Base-by-base conservation (phyloP, 92 coral and sea anemone genomes). In the Phymanthus crucifer region DNA sequence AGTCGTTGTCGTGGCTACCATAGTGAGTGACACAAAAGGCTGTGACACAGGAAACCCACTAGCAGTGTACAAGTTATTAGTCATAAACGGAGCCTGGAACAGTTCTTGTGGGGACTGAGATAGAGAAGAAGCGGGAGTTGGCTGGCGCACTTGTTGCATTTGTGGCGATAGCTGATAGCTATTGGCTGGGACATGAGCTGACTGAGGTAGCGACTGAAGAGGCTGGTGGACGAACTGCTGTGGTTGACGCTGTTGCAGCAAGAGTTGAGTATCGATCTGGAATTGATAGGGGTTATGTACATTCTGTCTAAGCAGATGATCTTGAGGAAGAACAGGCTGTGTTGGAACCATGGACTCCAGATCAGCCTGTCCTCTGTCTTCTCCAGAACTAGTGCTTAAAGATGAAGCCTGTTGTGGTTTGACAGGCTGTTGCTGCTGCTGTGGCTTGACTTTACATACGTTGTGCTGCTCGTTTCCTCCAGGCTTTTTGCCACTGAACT, bases 391-490 rank as follows among this genome's bases (percentile, higher is more conserved):
- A 19, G 91, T 32, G 5, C 84, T 78, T 68, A 89, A 48, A 21
- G 95, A 32, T 0, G 90, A 76, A 23, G 87, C 71, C 78, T 77
- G 95, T 66, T 90, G 98, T 3, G 98, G 92, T 75, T 93, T 91
- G 4, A 88, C 89, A 13, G 94, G 84, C 74, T 83, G 90, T 57
- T 94, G 98, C 78, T 94, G 99, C 75, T 96, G 98, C 57, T 94
- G 98, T 21, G 99, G 98, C 70, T 96, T 96, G 14, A 96, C 97
- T 79, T 96, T 96, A 76, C 98, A 93, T 29, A 91, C 98, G 66
- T 93, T 93, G 40, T 96, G 99, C 77, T 96, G 99, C 66, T 93
- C 99, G 27, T 86, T 93, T 32, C 80, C 80, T 56, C 90, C 83
- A 24, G 98, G 54, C 80, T 96, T 96, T 84, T 96, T 96, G 23